phyloP scores from a whole-genome alignment of 1,140 invertebrate genomes.

The Tetranychus urticae region DNA sequence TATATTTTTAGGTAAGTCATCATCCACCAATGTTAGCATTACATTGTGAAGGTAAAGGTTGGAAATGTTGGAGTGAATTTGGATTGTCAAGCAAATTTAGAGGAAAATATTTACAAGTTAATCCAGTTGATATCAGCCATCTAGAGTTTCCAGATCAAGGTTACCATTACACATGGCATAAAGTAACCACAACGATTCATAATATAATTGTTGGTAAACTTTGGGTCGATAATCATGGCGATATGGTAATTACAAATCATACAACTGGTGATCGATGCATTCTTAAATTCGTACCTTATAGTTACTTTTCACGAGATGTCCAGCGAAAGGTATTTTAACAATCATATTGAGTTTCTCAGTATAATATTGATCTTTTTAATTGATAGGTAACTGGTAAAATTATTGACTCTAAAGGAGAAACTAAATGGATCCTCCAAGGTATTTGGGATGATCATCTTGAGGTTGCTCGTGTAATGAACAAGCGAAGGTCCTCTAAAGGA shows the following conservation, averaged over 20 bases:
- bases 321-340: slow-evolving; percentile 37
- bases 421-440: neutral
- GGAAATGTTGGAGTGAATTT: slow-evolving; percentile 90
- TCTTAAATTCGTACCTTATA: slow-evolving; percentile 27
- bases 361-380: neutral
- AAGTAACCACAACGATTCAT: slow-evolving; percentile 26
- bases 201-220: slow-evolving; percentile 26
- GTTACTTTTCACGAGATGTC: slow-evolving; percentile 61
- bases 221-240: slow-evolving; percentile 32
- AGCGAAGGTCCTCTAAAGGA: neutral
- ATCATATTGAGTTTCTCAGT: neutral
- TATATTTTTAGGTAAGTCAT: slow-evolving; percentile 50
- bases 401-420: neutral
- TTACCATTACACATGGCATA: slow-evolving; percentile 27
- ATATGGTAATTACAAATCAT: slow-evolving; percentile 29
- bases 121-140: slow-evolving; percentile 24
- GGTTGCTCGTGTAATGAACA: neutral
- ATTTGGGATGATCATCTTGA: neutral
- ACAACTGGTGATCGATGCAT: slow-evolving; percentile 25
- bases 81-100: slow-evolving; percentile 70
- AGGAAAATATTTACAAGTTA: neutral
- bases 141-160: slow-evolving; percentile 34
- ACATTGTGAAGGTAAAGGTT: slow-evolving; percentile 53
- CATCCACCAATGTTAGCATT: slow-evolving; percentile 88
- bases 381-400: neutral